These are phyloP conservation scores for Hyles lineata DNA, from an alignment of 2,888 invertebrate species.

Conservation along the genomic window DNA sequence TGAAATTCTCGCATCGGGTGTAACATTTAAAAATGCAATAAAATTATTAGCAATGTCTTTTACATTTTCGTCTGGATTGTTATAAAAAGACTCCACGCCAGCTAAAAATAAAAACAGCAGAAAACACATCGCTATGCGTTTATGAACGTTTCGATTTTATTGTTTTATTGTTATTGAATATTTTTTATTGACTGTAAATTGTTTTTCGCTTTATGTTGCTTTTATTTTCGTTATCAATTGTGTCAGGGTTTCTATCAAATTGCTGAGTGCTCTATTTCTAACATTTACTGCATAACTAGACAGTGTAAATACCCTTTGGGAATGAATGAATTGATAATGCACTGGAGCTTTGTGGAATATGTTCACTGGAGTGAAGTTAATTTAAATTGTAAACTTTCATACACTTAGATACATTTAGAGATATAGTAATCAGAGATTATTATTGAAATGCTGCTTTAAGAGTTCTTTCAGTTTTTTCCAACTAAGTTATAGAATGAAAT, in stretches of 20 bases:
- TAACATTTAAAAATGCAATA: neutral
- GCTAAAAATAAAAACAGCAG: slow-evolving; percentile 15
- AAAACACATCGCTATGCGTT: slow-evolving; percentile 22
- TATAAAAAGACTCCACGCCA: slow-evolving; percentile 15
- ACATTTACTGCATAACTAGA: neutral
- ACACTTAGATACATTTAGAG: no score
- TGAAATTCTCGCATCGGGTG: slow-evolving; percentile 48
- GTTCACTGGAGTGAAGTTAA: no score
- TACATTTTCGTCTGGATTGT: slow-evolving; percentile 17
- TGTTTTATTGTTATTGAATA: slow-evolving; percentile 22
- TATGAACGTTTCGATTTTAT: neutral
- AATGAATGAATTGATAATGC: no score
- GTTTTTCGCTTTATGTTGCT: neutral
- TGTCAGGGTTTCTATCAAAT: neutral
- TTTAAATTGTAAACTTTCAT: no score
- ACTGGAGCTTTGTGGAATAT: no score
- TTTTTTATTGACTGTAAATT: slow-evolving; percentile 18
- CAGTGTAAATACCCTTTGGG: neutral
- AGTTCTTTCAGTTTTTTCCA: no score
- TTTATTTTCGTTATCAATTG: slow-evolving; percentile 15
- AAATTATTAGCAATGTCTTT: slow-evolving; percentile 16
- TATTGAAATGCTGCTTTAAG: no score
- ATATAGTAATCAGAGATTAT: no score
- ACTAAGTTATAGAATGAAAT: no score
- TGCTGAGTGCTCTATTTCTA: slow-evolving; percentile 10